Conservation (phyloP, 1,140 invertebrate species). For the Lepidurus packardi region DNA sequence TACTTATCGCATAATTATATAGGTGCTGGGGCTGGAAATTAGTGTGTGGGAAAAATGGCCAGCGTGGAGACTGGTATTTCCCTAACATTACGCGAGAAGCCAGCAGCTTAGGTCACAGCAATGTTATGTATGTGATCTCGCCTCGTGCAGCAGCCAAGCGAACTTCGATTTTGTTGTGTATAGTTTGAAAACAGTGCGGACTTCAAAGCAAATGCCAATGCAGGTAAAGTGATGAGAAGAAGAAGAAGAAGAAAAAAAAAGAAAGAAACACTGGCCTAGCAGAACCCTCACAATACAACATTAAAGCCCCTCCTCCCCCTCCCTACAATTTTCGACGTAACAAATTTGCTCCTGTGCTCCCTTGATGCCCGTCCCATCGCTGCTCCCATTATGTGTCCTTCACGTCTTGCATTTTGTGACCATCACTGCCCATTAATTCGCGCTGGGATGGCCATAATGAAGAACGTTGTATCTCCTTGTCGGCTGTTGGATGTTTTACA, state of each 20-base stretch:
- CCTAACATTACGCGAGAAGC: not conserved
- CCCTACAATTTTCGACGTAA: not conserved
- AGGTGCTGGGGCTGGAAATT: not conserved
- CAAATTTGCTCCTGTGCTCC: constrained; percentile 21
- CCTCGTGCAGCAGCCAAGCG: constrained; percentile 16
- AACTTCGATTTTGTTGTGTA: constrained; percentile 8
- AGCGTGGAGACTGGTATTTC: not conserved
- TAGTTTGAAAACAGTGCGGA: not conserved
- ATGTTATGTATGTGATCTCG: constrained; percentile 15
- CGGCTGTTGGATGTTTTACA: constrained; percentile 15
- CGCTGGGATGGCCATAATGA: not conserved
- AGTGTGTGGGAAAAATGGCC: not conserved
- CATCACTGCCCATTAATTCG: not conserved
- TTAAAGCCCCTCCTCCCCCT: not conserved
- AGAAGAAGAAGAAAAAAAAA: too few species aligned
- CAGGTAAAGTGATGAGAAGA: not conserved
- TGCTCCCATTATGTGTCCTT: constrained; percentile 8
- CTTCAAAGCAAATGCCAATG: constrained; percentile 6
- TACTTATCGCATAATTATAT: not conserved
- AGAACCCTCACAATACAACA: not conserved
- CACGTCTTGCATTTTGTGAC: constrained; percentile 18
- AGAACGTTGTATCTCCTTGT: constrained; percentile 15
- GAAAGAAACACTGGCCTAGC: not conserved
- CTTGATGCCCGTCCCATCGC: constrained; percentile 20
- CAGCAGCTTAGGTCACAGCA: constrained; percentile 7